Base-by-base conservation (phyloP, 2,888 invertebrate genomes). In the Galerucella calmariensis region DNA sequence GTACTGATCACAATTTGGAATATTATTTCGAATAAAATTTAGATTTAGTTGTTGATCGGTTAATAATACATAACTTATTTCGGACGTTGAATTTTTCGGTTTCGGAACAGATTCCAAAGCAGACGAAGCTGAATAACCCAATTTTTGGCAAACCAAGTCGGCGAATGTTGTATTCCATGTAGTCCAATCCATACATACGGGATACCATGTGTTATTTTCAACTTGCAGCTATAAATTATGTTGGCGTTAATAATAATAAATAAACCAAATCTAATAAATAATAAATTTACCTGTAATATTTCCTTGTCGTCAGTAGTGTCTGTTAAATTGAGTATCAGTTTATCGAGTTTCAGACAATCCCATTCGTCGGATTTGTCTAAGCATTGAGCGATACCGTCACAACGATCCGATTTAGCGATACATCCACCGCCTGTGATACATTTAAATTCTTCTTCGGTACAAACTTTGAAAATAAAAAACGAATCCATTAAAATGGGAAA, bases 301-400 rank as follows among this genome's bases (percentile, higher is more conserved):
- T 79, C 79, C 20, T 78, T 79, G 46, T 75, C 72, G 58, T 72
- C 20, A 20, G 20, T 72, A 12, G 69, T 76, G 56, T 75, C 79
- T 46, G 67, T 70, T 41, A 51, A 48, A 0, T 69, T 59, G n/a
- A 77, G 78, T 2, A 63, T 67, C 27, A 78, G 61, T 72, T 79
- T 73, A 56, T 81, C 78, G 35, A 84, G 70, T 46, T 79, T 75
- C 35, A 86, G 79, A 79, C 92, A 92, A 68, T 88, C 86, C 90
- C 91, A 91, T 85, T 92, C 92, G 81, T 92, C 92, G 2, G 91
- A 92, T 74, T 87, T 86, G 82, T 92, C 92, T 0, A 90, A 88
- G 80, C 92, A 92, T 78, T 92, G 89, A 44, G 88, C 87, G 27
- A 89, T 85, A 2, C 92, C 92, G 82, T 92, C 91, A 81, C 92